Conservation (phyloP, 1,140 invertebrate species). For the Drosophila tsacasi region DNA sequence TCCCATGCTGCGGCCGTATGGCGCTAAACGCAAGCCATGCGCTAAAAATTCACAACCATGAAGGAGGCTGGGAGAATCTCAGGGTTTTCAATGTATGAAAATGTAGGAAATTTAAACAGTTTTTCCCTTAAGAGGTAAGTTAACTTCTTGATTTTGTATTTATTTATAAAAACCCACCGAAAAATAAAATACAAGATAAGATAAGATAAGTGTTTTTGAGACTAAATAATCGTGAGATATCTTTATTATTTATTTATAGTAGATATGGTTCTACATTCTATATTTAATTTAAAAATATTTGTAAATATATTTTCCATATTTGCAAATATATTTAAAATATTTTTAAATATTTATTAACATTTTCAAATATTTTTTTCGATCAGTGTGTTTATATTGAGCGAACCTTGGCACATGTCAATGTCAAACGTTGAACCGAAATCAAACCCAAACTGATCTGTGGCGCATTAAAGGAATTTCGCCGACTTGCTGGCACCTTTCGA, state of each 20-base stretch:
- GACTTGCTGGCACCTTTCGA: constrained; percentile 77
- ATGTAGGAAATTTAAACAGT: not conserved
- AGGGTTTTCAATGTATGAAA: not conserved
- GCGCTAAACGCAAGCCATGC: constrained; percentile 65
- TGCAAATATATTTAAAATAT: no score
- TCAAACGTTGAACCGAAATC: constrained; percentile 64
- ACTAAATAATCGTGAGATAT: no score
- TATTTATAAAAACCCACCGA: not conserved
- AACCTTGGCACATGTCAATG: constrained; percentile 76
- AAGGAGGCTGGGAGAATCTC: no score
- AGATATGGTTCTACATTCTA: no score
- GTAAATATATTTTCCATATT: no score
- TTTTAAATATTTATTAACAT: no score
- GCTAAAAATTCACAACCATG: constrained; percentile 1
- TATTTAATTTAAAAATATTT: no score
- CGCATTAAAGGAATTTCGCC: constrained; percentile 75
- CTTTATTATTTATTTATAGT: no score
- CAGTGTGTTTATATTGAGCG: not conserved
- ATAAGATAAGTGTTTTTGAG: no score
- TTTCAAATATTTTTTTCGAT: not conserved
- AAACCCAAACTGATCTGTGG: constrained; percentile 6
- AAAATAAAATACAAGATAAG: no score
- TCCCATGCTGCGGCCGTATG: constrained; percentile 74
- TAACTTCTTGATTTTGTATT: not conserved
- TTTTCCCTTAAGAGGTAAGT: not conserved